These are phyloP conservation scores for Idaea aversata DNA, from an alignment of 2,888 invertebrate species.

Conservation along the genomic window DNA sequence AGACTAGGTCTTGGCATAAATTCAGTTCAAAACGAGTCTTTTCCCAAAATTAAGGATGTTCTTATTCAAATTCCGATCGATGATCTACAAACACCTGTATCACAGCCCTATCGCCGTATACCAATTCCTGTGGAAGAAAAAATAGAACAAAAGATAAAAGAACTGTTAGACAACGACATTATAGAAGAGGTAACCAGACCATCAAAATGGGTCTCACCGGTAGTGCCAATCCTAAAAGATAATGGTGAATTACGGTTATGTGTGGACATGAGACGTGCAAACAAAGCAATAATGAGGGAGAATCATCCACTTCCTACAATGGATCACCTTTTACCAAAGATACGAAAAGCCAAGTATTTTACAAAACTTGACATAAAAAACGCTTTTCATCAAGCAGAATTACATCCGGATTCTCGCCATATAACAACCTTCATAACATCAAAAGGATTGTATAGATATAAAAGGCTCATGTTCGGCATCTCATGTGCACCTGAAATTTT, in stretches of 20 bases:
- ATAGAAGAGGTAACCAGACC: conserved; percentile 28
- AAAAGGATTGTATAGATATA: conserved; percentile 9
- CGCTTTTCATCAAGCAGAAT: conserved; percentile 10
- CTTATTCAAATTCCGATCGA: conserved; percentile 16
- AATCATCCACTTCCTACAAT: conserved; percentile 9
- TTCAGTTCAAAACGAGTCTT: conserved; percentile 17
- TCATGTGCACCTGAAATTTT: too few relatives aligned
- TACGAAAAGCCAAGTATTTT: conserved; percentile 3
- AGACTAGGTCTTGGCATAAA: conserved; percentile 16
- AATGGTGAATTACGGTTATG: conserved; percentile 3
- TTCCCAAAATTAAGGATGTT: conserved; percentile 28
- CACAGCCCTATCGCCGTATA: conserved; percentile 17
- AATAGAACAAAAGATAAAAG: conserved; percentile 23
- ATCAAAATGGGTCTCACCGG: conserved; percentile 29
- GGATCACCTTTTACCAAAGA: conserved; percentile 5
- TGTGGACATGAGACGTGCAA: conserved; percentile 10
- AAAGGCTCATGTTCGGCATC: conserved; percentile 11
- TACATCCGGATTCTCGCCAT: conserved; percentile 5
- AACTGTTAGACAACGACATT: conserved; percentile 25
- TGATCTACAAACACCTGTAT: conserved; percentile 11
- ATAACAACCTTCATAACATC: conserved; percentile 8
- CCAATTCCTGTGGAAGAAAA: conserved; percentile 22
- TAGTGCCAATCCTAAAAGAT: conserved; percentile 14
- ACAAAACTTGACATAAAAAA: conserved; percentile 8
- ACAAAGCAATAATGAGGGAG: conserved; percentile 6